Evolutionary conservation across 1,140 invertebrate species (phyloP).

Genomic region (Drosophila auraria): DNA sequence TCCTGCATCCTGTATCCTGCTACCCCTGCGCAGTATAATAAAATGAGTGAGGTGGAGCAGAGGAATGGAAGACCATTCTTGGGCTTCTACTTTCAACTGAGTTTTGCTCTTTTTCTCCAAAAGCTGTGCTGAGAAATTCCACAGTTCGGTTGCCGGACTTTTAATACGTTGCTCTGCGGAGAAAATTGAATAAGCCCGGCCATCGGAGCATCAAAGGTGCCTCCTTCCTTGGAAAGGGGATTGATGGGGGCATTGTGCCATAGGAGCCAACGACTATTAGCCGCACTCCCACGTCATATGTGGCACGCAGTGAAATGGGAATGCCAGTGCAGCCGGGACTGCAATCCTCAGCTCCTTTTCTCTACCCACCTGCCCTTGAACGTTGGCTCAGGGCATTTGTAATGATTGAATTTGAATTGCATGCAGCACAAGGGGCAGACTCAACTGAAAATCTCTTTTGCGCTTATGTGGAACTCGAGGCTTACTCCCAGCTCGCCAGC

Average conservation of each 20-base stretch:
- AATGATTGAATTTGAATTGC: conserved; percentile 79
- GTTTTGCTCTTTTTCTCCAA: conserved; percentile 4
- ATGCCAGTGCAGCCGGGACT: conserved; percentile 35
- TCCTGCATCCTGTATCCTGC: no score
- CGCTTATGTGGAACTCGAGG: conserved; percentile 50
- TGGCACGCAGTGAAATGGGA: conserved; percentile 25
- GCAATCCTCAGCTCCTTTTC: conserved; percentile 10
- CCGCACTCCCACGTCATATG: conserved; percentile 48
- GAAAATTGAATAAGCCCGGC: conserved; percentile 21
- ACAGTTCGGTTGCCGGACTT: not conserved
- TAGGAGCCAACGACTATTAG: conserved; percentile 47
- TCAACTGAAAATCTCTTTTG: conserved; percentile 41
- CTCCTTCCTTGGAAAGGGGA: not conserved
- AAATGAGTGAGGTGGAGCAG: not conserved
- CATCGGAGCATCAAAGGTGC: conserved; percentile 24
- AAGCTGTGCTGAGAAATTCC: not conserved
- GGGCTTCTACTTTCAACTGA: not conserved
- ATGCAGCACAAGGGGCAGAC: conserved; percentile 18
- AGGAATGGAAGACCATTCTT: not conserved
- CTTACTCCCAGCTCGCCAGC: conserved; percentile 24
- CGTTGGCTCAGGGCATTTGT: conserved; percentile 65
- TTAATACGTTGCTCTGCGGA: not conserved
- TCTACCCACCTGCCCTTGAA: conserved; percentile 36
- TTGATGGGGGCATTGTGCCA: not conserved
- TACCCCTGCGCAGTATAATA: not conserved